phyloP scores from a whole-genome alignment of 2,797 vertebrate species.

The Uromys caudimaculatus region DNA sequence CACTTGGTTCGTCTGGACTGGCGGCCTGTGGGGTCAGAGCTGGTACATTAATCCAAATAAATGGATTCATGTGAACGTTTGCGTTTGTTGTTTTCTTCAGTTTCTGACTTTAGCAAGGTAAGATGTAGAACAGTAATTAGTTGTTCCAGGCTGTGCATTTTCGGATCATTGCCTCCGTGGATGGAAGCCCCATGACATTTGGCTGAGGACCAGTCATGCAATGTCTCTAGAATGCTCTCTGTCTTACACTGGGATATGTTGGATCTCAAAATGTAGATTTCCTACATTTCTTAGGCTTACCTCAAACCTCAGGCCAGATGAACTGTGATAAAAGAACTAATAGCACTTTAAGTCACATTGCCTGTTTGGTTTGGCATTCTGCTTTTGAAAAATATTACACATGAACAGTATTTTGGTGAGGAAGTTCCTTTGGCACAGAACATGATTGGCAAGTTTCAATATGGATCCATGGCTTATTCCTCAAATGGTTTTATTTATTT shows the following conservation, averaged over 20 bases:
- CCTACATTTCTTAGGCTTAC: constrained; percentile 4
- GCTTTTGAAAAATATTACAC: background rate
- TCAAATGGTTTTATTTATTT: background rate
- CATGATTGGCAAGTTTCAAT: background rate
- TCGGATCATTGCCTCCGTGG: constrained; percentile 29
- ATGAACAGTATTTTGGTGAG: background rate
- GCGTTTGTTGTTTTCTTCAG: constrained; percentile 30
- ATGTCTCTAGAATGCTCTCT: constrained; percentile 44
- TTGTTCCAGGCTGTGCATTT: constrained; percentile 63
- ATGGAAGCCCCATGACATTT: background rate
- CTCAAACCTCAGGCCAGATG: constrained; percentile 49
- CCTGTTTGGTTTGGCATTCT: background rate
- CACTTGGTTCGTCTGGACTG: constrained; percentile 55
- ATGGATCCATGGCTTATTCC: background rate
- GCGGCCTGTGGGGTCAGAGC: constrained; percentile 27
- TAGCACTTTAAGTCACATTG: background rate
- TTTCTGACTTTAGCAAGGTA: constrained; percentile 14
- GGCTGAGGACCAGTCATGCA: background rate
- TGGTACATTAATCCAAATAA: constrained; percentile 57
- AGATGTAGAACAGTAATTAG: constrained; percentile 64
- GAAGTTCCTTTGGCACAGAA: background rate
- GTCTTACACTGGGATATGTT: background rate
- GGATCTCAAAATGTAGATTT: constrained; percentile 37
- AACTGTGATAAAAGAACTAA: constrained; percentile 31
- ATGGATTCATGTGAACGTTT: constrained; percentile 6